Base-by-base conservation (phyloP, 2,888 invertebrate genomes). In the Tetrapedia diversipes region DNA sequence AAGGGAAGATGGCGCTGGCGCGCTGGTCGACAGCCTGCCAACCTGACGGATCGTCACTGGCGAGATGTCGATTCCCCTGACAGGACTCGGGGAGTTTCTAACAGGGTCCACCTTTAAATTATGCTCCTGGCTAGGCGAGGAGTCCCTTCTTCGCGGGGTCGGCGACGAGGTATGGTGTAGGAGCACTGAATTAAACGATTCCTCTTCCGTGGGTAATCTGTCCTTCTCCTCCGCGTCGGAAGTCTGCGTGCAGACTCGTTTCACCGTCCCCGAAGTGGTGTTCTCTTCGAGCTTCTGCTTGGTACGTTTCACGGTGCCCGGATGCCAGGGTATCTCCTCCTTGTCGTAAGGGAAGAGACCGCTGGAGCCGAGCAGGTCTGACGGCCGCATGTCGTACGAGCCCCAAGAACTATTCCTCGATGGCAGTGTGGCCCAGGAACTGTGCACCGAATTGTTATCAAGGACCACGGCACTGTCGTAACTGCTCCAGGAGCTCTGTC, bases 401-500 rank as follows among this genome's bases (percentile, higher is more conserved):
- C 95, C 95, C 94, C 95, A 95, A 53, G 95, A 95, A 91, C 95
- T 95, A 83, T 95, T 95, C 63, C 95, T 92, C 41, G 95, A 94
- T 0, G 95, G 95, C 68, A 94, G 85, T 4, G 94, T 93, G 73
- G 96, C 96, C 96, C 97, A 96, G 47, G 96, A 96, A 81, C 96
- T 95, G 89, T 96, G 96, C 11, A 96, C 94, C 71, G 96, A 95
- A 37, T 95, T 94, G 83, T 95, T 95, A 77, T 94, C 94, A 77
- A 95, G 92, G 56, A 94, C 95, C 41, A 96, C 95, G 32, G 96
- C 96, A 89, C 96, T 96, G 91, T 96, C 96, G 90, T 95, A 95
- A 87, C 94, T 94, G 89, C 95, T 95, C 95, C 96, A 96, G 59
- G 96, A 96, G 91, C 95, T 95, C 90, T 96, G 96, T 39, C 96